These are phyloP conservation scores for Polymixis flavicincta DNA, from an alignment of 2,888 invertebrate species.

Conservation along the genomic window DNA sequence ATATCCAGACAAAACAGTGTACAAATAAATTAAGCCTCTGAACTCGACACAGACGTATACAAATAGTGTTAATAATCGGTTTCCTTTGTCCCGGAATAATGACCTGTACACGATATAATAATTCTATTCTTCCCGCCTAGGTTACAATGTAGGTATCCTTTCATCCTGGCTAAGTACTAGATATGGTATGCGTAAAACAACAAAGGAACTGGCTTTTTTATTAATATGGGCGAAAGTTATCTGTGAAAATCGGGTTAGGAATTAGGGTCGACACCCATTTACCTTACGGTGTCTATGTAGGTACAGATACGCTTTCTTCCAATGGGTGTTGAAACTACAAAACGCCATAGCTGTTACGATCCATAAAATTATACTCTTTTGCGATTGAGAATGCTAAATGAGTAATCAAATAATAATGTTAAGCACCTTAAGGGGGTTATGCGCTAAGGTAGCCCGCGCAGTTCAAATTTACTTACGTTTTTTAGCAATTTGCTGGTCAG, in stretches of 20 bases:
- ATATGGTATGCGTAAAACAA: constrained; percentile 11
- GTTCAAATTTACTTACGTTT: too few relatives aligned
- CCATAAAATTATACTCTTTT: too few relatives aligned
- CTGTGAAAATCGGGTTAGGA: constrained; percentile 1
- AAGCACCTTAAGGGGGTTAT: too few relatives aligned
- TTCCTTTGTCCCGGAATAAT: constrained; percentile 46
- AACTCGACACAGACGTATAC: constrained; percentile 19
- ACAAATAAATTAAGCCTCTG: constrained; percentile 22
- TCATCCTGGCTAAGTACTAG: constrained; percentile 29
- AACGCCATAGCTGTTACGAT: too few relatives aligned
- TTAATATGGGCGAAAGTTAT: not conserved
- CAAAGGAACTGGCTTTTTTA: constrained; percentile 41
- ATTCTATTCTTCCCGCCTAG: constrained; percentile 29
- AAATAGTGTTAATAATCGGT: constrained; percentile 17
- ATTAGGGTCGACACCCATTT: not conserved
- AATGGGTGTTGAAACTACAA: too few relatives aligned
- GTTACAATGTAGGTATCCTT: constrained; percentile 20
- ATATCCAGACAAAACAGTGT: constrained; percentile 9
- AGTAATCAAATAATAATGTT: not conserved
- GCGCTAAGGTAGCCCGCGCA: too few relatives aligned
- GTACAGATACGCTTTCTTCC: too few relatives aligned
- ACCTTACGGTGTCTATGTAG: too few relatives aligned
- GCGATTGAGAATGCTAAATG: too few relatives aligned
- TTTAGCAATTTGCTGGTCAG: too few relatives aligned
- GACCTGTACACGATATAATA: constrained; percentile 28